These are phyloP conservation scores for Cyprinella venusta DNA, from an alignment of 2,797 vertebrate species.

Conservation along the genomic window DNA sequence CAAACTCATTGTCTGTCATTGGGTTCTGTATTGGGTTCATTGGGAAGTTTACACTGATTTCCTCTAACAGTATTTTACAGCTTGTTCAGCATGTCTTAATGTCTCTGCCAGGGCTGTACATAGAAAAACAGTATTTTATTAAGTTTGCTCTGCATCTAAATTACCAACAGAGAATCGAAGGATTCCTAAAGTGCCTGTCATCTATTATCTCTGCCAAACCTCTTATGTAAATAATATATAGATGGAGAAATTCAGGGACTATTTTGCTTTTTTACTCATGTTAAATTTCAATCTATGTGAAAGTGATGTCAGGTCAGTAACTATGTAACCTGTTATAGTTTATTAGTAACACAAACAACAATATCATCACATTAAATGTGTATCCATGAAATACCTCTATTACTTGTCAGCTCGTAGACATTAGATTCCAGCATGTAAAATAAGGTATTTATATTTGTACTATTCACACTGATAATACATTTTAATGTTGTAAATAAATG, in stretches of 20 bases:
- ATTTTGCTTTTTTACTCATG: neutral
- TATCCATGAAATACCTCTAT: slow-evolving; percentile 35
- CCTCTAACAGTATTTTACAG: slow-evolving; percentile 55
- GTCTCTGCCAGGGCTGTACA: slow-evolving; percentile 37
- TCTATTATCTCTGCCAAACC: slow-evolving; percentile 17
- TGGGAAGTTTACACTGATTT: slow-evolving; percentile 20
- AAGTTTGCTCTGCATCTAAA: neutral
- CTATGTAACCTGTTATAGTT: slow-evolving; percentile 21
- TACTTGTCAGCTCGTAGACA: slow-evolving; percentile 33
- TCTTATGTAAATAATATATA: slow-evolving; percentile 23
- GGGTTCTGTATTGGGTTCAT: slow-evolving; percentile 13
- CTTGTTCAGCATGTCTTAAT: slow-evolving; percentile 16
- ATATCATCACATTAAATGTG: slow-evolving; percentile 10
- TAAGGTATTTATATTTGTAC: slow-evolving; percentile 41
- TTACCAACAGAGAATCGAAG: slow-evolving; percentile 9
- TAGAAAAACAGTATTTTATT: slow-evolving; percentile 30
- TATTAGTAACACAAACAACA: no score
- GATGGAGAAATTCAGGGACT: slow-evolving; percentile 48
- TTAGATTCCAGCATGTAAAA: slow-evolving; percentile 40
- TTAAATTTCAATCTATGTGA: slow-evolving; percentile 8
- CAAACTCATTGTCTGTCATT: neutral
- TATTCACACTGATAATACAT: slow-evolving; percentile 56
- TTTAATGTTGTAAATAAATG: slow-evolving; percentile 52
- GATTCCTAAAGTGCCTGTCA: slow-evolving; percentile 33
- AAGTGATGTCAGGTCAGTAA: slow-evolving; percentile 23